These are phyloP conservation scores for Meles meles DNA, from an alignment of 2,113 vertebrate genomes.

Conservation along the genomic window DNA sequence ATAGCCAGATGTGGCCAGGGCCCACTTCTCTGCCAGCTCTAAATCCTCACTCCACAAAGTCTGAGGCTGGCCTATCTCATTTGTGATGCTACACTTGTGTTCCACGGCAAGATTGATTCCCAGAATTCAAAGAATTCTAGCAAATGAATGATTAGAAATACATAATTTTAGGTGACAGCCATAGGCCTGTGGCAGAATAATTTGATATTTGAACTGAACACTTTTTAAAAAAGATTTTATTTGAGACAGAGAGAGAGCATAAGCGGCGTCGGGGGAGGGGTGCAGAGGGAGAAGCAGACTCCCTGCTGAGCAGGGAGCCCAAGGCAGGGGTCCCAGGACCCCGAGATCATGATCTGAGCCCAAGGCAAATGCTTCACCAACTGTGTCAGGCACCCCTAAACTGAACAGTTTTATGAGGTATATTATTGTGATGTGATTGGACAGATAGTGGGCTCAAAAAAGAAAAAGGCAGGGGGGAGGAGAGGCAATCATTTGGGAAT, in stretches of 20 bases:
- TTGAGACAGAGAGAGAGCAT: neutral
- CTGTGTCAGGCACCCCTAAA: neutral
- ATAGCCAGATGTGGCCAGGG: neutral
- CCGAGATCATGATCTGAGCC: neutral
- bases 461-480: too few species aligned
- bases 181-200: neutral
- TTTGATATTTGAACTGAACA: constrained; percentile 10
- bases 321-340: neutral
- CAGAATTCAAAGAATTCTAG: neutral
- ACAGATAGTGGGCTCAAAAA: neutral
- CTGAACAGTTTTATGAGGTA: neutral
- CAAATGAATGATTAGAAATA: neutral
- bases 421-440: neutral
- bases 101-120: neutral
- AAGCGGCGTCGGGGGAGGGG: neutral
- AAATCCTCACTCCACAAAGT: neutral
- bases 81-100: neutral
- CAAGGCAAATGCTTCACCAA: neutral
- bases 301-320: neutral
- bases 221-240: neutral
- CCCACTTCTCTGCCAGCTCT: neutral
- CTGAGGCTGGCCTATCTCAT: neutral
- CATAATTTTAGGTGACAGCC: neutral
- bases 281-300: neutral
- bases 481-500: neutral